Conservation (phyloP, 2,797 vertebrate genomes). For the Darevskia nairensis region DNA sequence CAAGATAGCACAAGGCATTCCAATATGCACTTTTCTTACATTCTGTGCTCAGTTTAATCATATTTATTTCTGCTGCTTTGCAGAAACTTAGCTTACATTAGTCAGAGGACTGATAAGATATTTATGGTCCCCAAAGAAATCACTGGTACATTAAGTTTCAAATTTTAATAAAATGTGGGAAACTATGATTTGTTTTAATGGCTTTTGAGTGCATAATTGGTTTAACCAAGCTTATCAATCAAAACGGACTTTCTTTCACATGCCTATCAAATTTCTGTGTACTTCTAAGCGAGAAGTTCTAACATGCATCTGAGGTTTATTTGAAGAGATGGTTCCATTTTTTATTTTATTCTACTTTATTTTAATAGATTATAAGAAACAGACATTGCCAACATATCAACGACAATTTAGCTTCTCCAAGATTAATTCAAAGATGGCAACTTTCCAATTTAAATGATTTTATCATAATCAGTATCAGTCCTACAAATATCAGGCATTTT, state of each 20-base stretch:
- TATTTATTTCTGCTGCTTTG: slow-evolving; percentile 41
- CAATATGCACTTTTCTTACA: slow-evolving; percentile 8
- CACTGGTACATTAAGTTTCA: slow-evolving; percentile 35
- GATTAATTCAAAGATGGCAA: neutral
- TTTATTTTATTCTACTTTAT: no score
- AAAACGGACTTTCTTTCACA: slow-evolving; percentile 6
- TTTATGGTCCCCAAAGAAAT: slow-evolving; percentile 35
- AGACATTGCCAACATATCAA: neutral
- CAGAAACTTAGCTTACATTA: slow-evolving; percentile 41
- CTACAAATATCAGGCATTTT: no score
- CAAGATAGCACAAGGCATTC: slow-evolving; percentile 35
- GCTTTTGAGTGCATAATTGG: slow-evolving; percentile 35
- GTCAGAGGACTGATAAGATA: slow-evolving; percentile 35
- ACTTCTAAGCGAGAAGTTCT: neutral
- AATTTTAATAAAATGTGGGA: slow-evolving; percentile 34
- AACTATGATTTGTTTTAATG: slow-evolving; percentile 40
- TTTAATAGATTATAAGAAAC: neutral
- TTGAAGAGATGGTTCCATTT: neutral
- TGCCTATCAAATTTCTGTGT: slow-evolving; percentile 52
- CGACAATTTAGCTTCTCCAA: neutral
- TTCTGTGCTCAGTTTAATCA: slow-evolving; percentile 45
- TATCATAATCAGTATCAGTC: neutral
- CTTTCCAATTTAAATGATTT: neutral
- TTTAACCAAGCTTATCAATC: slow-evolving; percentile 32
- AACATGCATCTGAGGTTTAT: slow-evolving; percentile 1